Percentiles rank a stretch among this genome's conserved stretches.
These are phyloP conservation scores for Acrobeloides nanus DNA, from an alignment of 2,888 invertebrate genomes.

Conservation along the genomic window DNA sequence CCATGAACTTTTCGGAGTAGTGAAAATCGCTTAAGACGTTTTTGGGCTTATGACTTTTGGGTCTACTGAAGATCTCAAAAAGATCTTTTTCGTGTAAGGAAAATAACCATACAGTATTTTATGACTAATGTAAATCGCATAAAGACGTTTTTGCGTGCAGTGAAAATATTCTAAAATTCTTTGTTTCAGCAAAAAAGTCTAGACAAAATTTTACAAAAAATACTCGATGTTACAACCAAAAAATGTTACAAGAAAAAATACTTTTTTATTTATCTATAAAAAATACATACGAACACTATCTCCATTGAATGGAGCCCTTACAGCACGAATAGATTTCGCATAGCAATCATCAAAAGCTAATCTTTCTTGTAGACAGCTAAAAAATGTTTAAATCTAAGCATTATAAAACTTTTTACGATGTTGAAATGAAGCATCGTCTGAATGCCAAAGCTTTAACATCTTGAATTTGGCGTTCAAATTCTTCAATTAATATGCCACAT, in stretches of 20 bases:
- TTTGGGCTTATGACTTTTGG: too few species aligned
- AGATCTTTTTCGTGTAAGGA: too few species aligned
- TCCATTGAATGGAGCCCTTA: constrained; percentile 23
- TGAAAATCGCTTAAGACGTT: too few species aligned
- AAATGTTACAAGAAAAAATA: constrained; percentile 1
- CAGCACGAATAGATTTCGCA: constrained; percentile 29
- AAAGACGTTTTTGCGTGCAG: too few species aligned
- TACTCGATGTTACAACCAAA: neutral
- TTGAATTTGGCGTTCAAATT: constrained; percentile 34
- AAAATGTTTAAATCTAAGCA: constrained; percentile 17
- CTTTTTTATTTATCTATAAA: neutral
- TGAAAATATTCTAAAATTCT: too few species aligned
- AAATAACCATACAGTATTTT: too few species aligned
- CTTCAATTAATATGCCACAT: constrained; percentile 37
- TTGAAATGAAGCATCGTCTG: constrained; percentile 36
- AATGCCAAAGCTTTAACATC: constrained; percentile 39
- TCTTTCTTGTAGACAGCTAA: constrained; percentile 39
- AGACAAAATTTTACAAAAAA: neutral
- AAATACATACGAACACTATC: constrained; percentile 18
- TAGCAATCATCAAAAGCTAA: constrained; percentile 44
- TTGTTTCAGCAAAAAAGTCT: neutral
- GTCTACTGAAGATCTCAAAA: too few species aligned
- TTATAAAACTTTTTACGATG: too few species aligned
- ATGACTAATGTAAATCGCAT: too few species aligned
- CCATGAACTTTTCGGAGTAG: too few species aligned